A percentile compares a stretch with the other conserved stretches of the same genome.
Conservation (phyloP, 2,888 invertebrate genomes). For the Lumbricus terrestris region DNA sequence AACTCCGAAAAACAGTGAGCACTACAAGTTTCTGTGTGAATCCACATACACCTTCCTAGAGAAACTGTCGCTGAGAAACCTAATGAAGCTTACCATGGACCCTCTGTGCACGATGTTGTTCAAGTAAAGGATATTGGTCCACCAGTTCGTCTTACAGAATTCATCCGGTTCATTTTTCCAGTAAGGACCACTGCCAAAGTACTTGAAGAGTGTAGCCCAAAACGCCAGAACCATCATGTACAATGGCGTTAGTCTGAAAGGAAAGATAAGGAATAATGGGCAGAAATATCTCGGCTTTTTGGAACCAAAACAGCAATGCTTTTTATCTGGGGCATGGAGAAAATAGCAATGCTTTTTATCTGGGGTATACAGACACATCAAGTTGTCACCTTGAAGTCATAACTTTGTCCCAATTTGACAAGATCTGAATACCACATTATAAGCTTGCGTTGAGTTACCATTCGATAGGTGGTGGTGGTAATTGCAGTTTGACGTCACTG, state of each 20-base stretch:
- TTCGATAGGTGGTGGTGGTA: too few species aligned
- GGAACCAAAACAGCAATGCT: too few species aligned
- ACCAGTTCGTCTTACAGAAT: conserved; percentile 34
- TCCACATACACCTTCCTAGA: not conserved
- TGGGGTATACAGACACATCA: not conserved
- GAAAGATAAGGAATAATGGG: not conserved
- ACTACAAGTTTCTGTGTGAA: not conserved
- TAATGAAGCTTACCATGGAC: not conserved
- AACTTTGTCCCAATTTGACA: not conserved
- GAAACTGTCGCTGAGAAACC: not conserved
- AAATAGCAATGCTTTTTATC: not conserved
- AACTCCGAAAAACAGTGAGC: not conserved
- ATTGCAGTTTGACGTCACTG: too few species aligned
- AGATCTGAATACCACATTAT: not conserved
- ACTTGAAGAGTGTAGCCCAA: conserved; percentile 40
- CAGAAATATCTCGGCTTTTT: not conserved
- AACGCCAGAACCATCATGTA: conserved; percentile 38
- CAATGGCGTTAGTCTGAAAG: conserved; percentile 41
- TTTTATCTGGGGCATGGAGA: too few species aligned
- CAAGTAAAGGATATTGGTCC: conserved; percentile 38
- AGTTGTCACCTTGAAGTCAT: not conserved
- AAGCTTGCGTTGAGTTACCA: not conserved
- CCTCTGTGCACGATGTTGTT: conserved; percentile 32
- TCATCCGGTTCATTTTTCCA: conserved; percentile 24
- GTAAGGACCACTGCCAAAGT: conserved; percentile 41